Evolutionary conservation across 2,888 invertebrate species (phyloP).

Genomic region (Brachyptera putata): DNA sequence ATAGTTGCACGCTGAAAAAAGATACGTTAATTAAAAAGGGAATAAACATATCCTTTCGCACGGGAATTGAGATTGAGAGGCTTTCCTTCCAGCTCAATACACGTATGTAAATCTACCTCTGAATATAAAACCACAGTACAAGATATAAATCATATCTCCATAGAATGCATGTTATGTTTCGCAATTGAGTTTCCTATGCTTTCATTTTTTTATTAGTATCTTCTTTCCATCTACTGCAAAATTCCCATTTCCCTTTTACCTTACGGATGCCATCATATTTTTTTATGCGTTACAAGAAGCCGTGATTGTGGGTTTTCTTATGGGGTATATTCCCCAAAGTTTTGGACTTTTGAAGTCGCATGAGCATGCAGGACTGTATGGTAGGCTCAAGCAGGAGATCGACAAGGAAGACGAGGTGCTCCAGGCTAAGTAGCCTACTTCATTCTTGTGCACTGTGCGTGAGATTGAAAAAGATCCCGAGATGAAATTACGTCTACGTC

Average conservation of each 20-base stretch:
- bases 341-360: not conserved
- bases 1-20: no score
- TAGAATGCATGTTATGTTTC: no score
- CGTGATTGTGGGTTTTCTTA: not conserved
- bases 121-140: no score
- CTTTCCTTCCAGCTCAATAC: no score
- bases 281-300: constrained; percentile 5
- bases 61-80: no score
- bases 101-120: no score
- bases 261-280: constrained; percentile 15
- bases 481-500: constrained; percentile 16
- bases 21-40: no score
- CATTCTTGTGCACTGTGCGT: constrained; percentile 18
- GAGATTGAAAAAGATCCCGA: constrained; percentile 13
- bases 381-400: no score
- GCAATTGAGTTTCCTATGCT: not conserved
- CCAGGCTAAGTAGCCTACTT: constrained; percentile 2
- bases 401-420: not conserved
- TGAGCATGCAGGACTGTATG: not conserved
- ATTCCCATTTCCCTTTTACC: constrained; percentile 16
- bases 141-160: not conserved
- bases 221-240: not conserved
- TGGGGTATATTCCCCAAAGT: constrained; percentile 7
- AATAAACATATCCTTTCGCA: no score
- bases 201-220: not conserved